Conservation (phyloP, 2,888 invertebrate species). For the Crepidodera aurea region DNA sequence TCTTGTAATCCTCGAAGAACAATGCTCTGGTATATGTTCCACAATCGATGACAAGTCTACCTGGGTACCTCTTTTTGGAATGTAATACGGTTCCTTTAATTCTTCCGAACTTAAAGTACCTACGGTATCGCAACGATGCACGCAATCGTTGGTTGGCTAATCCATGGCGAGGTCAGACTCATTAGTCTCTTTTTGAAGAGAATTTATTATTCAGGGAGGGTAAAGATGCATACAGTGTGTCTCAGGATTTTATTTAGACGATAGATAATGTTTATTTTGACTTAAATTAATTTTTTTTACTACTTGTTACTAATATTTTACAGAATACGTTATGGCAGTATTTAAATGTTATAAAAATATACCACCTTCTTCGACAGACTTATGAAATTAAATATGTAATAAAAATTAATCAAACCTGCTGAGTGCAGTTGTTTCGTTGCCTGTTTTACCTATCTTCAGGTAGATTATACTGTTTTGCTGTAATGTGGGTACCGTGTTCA, state of each 20-base stretch:
- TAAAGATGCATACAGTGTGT: conserved; percentile 1
- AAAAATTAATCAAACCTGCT: too few relatives aligned
- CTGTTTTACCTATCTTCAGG: conserved; percentile 28
- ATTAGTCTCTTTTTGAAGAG: conserved; percentile 22
- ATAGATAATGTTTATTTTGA: too few relatives aligned
- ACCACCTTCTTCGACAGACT: too few relatives aligned
- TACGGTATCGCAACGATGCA: conserved; percentile 31
- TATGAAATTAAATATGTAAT: too few relatives aligned
- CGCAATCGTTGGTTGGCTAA: conserved; percentile 27
- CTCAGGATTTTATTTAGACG: neutral
- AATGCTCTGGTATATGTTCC: conserved; percentile 52
- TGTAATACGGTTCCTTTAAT: conserved; percentile 30
- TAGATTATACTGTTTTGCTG: conserved; percentile 13
- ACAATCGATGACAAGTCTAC: conserved; percentile 38
- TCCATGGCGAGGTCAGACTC: conserved; percentile 22
- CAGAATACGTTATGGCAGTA: too few relatives aligned
- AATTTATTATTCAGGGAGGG: neutral
- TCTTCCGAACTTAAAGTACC: conserved; percentile 24
- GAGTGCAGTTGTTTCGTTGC: neutral
- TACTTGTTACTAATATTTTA: too few relatives aligned
- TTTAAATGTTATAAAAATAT: too few relatives aligned
- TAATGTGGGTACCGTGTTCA: conserved; percentile 34
- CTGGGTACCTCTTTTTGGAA: conserved; percentile 31
- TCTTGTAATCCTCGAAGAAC: conserved; percentile 47
- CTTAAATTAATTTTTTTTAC: too few relatives aligned